Evolutionary conservation across 2,888 invertebrate genomes (phyloP).

Genomic region (Dryobotodes eremita): DNA sequence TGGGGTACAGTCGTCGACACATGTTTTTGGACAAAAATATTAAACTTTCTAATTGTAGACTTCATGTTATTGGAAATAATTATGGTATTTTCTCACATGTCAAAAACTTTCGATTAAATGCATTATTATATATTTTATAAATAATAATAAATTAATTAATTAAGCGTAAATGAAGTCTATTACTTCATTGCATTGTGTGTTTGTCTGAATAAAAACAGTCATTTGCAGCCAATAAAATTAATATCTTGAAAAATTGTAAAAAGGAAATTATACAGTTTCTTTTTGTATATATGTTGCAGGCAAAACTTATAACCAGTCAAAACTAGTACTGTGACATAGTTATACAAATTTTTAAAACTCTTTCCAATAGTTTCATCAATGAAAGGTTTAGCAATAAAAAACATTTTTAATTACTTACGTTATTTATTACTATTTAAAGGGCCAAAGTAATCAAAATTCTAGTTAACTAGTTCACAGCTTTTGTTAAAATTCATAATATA

Average conservation of each 20-base stretch:
- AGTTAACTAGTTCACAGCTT: slow-evolving; percentile 39
- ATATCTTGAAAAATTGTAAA: slow-evolving; percentile 36
- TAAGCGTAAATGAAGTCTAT: slow-evolving; percentile 21
- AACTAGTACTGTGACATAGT: slow-evolving; percentile 37
- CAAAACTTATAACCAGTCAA: slow-evolving; percentile 16
- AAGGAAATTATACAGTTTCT: slow-evolving; percentile 34
- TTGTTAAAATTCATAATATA: slow-evolving; percentile 39
- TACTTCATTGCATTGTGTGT: no score
- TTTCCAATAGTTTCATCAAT: slow-evolving; percentile 31
- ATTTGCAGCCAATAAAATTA: slow-evolving; percentile 32
- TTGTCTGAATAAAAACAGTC: no score
- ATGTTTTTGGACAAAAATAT: slow-evolving; percentile 33
- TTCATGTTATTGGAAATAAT: slow-evolving; percentile 34
- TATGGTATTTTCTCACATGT: slow-evolving; percentile 34
- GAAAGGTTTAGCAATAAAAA: slow-evolving; percentile 28
- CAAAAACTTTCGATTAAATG: slow-evolving; percentile 10
- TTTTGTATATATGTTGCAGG: slow-evolving; percentile 25
- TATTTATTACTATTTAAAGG: slow-evolving; percentile 36
- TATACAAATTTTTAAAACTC: slow-evolving; percentile 27
- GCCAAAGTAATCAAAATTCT: slow-evolving; percentile 38
- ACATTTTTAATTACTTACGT: slow-evolving; percentile 26
- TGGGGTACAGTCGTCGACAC: slow-evolving; percentile 32
- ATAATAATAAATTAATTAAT: neutral
- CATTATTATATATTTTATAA: slow-evolving; percentile 19
- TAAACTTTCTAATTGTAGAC: slow-evolving; percentile 35